Conservation (phyloP, 1,140 invertebrate genomes). For the Drosophila saltans region DNA sequence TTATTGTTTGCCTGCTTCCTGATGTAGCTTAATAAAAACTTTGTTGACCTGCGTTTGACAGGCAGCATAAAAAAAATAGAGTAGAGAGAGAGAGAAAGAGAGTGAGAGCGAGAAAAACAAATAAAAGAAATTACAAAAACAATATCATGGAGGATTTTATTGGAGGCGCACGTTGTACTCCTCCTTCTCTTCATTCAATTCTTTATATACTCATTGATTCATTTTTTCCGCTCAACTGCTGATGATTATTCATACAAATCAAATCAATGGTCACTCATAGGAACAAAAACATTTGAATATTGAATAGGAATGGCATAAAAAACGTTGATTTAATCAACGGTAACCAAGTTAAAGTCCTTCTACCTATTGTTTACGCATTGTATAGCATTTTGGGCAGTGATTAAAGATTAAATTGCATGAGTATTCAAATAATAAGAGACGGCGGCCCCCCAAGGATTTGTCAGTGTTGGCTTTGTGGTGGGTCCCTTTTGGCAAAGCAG, state of each 20-base stretch:
- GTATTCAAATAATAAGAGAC: neutral
- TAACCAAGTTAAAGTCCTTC: neutral
- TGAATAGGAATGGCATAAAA: neutral
- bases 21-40: conserved; percentile 68
- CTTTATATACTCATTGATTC: conserved; percentile 17
- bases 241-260: conserved; percentile 12
- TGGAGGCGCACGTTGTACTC: neutral
- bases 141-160: neutral
- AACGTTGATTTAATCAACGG: neutral
- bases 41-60: conserved; percentile 77
- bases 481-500: neutral
- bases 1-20: conserved; percentile 48
- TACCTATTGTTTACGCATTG: neutral
- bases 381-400: neutral
- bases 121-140: conserved; percentile 13
- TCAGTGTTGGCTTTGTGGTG: neutral
- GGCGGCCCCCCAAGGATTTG: neutral
- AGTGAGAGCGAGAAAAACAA: conserved; percentile 1
- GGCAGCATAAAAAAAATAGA: conserved; percentile 30
- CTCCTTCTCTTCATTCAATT: conserved; percentile 18
- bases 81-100: neutral
- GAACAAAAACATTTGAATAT: neutral
- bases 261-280: conserved; percentile 9
- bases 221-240: conserved; percentile 10
- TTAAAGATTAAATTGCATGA: neutral